Conservation (phyloP, 2,888 invertebrate genomes). For the Eupithecia centaureata region DNA sequence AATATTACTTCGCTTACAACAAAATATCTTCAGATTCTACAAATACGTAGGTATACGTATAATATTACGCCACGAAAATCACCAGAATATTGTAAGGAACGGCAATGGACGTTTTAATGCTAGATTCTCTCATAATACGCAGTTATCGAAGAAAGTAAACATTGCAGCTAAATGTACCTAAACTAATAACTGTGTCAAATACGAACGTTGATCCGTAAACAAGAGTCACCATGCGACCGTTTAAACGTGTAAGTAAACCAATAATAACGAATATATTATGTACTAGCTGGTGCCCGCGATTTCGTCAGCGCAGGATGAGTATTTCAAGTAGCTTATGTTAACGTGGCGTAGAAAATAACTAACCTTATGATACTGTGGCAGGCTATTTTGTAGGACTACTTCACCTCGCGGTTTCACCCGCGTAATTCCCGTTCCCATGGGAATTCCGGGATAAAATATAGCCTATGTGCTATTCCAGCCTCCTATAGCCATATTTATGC, state of each 20-base stretch:
- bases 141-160: conserved; percentile 5
- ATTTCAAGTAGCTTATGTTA: no score
- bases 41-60: neutral
- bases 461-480: no score
- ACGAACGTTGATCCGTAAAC: conserved; percentile 5
- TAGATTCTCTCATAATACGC: neutral
- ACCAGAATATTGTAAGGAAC: neutral
- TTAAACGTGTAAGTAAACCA: conserved; percentile 18
- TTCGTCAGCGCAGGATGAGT: no score
- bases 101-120: neutral
- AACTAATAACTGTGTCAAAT: neutral
- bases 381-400: no score
- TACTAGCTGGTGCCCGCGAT: neutral
- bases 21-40: neutral
- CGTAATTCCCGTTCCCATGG: no score
- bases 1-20: no score
- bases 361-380: no score
- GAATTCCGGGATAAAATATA: no score
- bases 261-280: neutral
- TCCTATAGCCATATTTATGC: no score
- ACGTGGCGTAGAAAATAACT: no score
- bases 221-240: conserved; percentile 21
- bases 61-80: neutral
- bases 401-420: no score
- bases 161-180: neutral